These are phyloP conservation scores for Misgurnus anguillicaudatus DNA, from an alignment of 2,113 vertebrate species.

Conservation along the genomic window DNA sequence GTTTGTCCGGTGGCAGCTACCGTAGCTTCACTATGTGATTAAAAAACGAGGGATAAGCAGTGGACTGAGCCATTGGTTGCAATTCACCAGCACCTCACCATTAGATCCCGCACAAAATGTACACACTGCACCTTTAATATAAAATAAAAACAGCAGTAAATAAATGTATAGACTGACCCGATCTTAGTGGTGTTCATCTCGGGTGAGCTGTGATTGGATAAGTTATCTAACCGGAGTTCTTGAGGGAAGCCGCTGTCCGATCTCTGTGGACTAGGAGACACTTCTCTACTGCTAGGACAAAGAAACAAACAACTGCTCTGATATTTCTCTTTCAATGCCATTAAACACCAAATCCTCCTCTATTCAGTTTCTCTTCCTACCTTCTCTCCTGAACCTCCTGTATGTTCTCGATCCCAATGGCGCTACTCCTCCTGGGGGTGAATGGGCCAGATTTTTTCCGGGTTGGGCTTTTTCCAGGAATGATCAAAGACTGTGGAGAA, in stretches of 20 bases:
- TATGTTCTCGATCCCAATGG: constrained; percentile 97
- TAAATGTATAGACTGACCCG: constrained; percentile 71
- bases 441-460: constrained; percentile 93
- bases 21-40: no score
- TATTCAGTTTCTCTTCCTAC: constrained; percentile 66
- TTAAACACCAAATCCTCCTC: no score
- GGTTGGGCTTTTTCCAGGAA: constrained; percentile 94
- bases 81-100: no score
- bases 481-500: constrained; percentile 85
- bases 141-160: no score
- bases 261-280: constrained; percentile 81
- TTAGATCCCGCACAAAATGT: no score
- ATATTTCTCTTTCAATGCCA: no score
- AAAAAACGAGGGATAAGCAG: no score
- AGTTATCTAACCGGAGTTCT: constrained; percentile 83
- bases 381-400: constrained; percentile 95
- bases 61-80: no score
- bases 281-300: constrained; percentile 75
- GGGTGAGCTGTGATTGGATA: constrained; percentile 90
- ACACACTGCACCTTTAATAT: no score
- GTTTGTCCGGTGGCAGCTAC: no score
- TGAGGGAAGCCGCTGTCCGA: constrained; percentile 77
- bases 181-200: constrained; percentile 87
- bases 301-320: not conserved
- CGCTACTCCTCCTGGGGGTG: constrained; percentile 90